Base-by-base conservation (phyloP, 2,113 vertebrate species). In the Cyanocitta stelleri region DNA sequence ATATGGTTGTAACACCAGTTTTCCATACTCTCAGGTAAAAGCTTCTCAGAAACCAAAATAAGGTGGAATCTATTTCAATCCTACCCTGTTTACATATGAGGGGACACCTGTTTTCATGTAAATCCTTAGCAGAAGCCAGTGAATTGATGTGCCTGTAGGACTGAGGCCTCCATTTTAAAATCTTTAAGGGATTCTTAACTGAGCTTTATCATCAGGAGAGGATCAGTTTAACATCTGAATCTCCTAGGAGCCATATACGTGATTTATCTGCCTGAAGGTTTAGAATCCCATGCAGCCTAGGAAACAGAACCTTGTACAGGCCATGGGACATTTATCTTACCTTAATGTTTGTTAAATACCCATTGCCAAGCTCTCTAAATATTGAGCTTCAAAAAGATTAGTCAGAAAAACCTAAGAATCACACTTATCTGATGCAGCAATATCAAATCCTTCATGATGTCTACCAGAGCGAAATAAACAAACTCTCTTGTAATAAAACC, bases 211-310 rank as follows among this genome's bases (percentile, higher is more conserved):
- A 63, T 41, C 63, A 84, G 39, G 43, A 83, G 61, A 84, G 43
- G 18, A 76, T 62, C 51, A 49, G 62, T 75, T 73, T 91, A 79
- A 79, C 37, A 72, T 29, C 23, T 79, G 85, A 90, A 76, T 63
- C 63, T 85, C 66, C 32, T 51, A 54, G 62, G 51, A 93, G 51
- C 67, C 46, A 26, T 64, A 54, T 15, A 62, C 19, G 18, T 43
- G 77, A 95, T 87, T 84, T 85, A 91, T 87, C 87, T 83, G 33
- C 79, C 55, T 87, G 79, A 91, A 85, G 61, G 59, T 58, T 83
- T 74, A 51, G 51, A 83, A 89, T 85, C 75, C 33, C 43, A 80
- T 66, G 49, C 78, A 85, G 33, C 35, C 39, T 83, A 71, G 10
- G 48, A 80, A 84, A 87, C 3, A 15, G 55, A 86, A 64, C 63